Evolutionary conservation across 2,888 invertebrate genomes (phyloP).

Genomic region (Ophioninae sp.): DNA sequence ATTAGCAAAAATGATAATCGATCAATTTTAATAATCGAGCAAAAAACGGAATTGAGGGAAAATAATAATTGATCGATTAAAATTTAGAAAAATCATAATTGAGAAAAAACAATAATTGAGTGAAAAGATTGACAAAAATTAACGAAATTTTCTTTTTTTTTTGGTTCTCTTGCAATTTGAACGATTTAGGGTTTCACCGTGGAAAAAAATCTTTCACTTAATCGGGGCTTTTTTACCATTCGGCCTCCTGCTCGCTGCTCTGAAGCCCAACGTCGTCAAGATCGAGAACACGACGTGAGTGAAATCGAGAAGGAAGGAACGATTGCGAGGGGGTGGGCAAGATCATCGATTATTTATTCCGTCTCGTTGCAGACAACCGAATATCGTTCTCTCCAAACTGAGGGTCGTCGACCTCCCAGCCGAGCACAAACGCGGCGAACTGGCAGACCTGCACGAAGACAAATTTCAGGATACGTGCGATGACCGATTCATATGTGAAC

Average conservation of each 20-base stretch:
- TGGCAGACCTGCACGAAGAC: constrained; percentile 40
- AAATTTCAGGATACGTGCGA: constrained; percentile 71
- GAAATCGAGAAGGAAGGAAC: constrained; percentile 18
- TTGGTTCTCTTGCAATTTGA: background rate
- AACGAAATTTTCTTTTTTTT: background rate
- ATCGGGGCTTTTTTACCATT: constrained; percentile 87
- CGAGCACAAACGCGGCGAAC: constrained; percentile 72
- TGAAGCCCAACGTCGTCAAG: constrained; percentile 86
- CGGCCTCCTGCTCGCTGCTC: constrained; percentile 87
- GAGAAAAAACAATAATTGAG: background rate
- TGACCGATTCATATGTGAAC: constrained; percentile 76
- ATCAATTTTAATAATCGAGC: no score
- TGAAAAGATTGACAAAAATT: background rate
- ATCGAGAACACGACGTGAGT: constrained; percentile 77
- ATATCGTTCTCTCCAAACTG: constrained; percentile 77
- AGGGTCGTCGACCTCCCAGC: constrained; percentile 73
- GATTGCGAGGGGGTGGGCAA: background rate
- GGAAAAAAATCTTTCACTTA: constrained; percentile 85
- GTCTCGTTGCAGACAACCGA: constrained; percentile 70
- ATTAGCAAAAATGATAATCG: no score
- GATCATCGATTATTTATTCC: constrained; percentile 13
- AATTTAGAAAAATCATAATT: no score
- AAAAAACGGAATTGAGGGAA: no score
- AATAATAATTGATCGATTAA: no score
- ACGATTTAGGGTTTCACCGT: constrained; percentile 80